These are phyloP conservation scores for Poecile montanus DNA, from an alignment of 2,797 vertebrate species.

Conservation along the genomic window DNA sequence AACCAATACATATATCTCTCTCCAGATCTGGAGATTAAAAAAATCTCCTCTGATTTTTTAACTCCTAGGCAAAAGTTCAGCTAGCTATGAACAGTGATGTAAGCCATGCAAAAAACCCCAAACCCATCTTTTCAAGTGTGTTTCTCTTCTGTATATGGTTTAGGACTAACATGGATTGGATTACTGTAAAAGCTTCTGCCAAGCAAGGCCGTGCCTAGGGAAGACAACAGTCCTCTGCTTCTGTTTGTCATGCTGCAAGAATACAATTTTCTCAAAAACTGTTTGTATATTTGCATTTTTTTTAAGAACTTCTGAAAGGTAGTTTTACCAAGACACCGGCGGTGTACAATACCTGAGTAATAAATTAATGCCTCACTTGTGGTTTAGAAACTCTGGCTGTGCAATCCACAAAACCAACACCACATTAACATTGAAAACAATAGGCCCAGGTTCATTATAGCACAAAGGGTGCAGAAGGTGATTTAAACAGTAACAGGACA, in stretches of 20 bases:
- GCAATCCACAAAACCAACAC: background rate
- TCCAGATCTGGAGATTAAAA: background rate
- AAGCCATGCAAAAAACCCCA: background rate
- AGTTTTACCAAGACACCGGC: background rate
- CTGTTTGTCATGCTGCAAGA: background rate
- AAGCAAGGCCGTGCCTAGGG: rapidly evolving
- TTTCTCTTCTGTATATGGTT: background rate
- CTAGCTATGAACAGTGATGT: background rate
- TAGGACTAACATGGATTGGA: background rate
- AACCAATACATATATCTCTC: background rate
- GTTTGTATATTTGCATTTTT: background rate
- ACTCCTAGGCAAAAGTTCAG: background rate
- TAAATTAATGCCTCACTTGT: background rate
- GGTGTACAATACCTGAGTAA: background rate
- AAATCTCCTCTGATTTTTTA: background rate
- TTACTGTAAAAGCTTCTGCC: background rate
- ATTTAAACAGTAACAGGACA: background rate
- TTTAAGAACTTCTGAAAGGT: background rate
- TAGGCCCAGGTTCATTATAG: background rate
- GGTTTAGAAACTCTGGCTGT: background rate
- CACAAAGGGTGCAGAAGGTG: background rate
- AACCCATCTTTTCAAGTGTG: background rate
- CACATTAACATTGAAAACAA: background rate
- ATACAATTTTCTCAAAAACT: background rate
- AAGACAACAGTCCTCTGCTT: background rate